phyloP scores from a whole-genome alignment of 2,888 invertebrate genomes.

The Nemoura dubitans region DNA sequence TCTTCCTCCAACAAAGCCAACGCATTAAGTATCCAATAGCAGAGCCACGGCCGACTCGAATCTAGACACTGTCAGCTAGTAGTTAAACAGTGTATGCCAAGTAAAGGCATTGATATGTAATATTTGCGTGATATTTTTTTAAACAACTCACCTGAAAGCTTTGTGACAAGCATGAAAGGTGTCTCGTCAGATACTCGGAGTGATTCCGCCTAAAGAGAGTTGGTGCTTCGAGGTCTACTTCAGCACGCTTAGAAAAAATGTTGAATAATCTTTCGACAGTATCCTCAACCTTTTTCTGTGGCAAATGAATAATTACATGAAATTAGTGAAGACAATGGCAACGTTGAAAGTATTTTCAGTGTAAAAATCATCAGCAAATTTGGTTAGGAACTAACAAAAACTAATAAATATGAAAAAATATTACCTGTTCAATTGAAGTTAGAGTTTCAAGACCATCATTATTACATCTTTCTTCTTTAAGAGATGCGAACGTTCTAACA shows the following conservation, averaged over 20 bases:
- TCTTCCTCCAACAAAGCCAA: slow-evolving; percentile 77
- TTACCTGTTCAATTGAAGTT: slow-evolving; percentile 70
- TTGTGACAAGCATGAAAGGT: slow-evolving; percentile 72
- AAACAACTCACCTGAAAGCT: slow-evolving; percentile 69
- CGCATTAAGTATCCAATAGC: slow-evolving; percentile 96
- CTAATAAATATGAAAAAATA: slow-evolving; percentile 55
- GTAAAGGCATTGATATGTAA: not conserved
- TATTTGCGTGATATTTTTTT: not conserved
- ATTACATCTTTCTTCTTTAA: slow-evolving; percentile 63
- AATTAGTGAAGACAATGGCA: not conserved
- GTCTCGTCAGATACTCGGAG: slow-evolving; percentile 72
- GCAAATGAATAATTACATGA: slow-evolving; percentile 43
- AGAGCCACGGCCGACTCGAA: slow-evolving; percentile 95
- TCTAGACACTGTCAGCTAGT: slow-evolving; percentile 74
- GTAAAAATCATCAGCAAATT: not conserved
- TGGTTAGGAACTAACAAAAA: slow-evolving; percentile 59
- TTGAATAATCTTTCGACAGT: slow-evolving; percentile 65
- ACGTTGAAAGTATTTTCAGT: not conserved
- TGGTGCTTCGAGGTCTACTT: slow-evolving; percentile 68
- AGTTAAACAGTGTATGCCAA: not conserved
- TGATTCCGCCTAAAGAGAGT: slow-evolving; percentile 71
- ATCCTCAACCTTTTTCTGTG: slow-evolving; percentile 68
- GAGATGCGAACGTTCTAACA: slow-evolving; percentile 56
- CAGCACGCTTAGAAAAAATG: slow-evolving; percentile 62
- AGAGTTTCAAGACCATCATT: slow-evolving; percentile 68